phyloP scores from a whole-genome alignment of 2,888 invertebrate genomes.

The Apodemia mormo region DNA sequence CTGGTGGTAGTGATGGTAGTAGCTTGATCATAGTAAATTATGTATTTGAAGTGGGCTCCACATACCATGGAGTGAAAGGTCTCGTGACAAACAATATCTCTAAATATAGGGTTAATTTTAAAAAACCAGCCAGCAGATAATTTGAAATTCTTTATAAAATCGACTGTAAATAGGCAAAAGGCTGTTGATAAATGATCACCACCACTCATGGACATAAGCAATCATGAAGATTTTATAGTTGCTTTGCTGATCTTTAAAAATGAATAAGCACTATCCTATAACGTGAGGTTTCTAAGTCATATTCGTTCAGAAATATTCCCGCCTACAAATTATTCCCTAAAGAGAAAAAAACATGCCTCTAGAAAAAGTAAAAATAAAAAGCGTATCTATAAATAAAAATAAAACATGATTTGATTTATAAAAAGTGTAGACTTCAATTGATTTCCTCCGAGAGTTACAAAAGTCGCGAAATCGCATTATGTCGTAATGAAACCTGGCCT shows the following conservation, averaged over 20 bases:
- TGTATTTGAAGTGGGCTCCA: too few species aligned
- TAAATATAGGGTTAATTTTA: too few species aligned
- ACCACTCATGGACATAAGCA: too few species aligned
- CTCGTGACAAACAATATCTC: too few species aligned
- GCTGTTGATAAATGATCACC: too few species aligned
- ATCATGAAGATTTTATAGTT: too few species aligned
- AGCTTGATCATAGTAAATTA: too few species aligned
- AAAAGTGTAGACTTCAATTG: constrained; percentile 12
- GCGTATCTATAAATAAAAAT: not conserved
- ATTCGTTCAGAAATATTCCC: not conserved
- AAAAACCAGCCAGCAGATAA: too few species aligned
- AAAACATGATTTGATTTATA: constrained; percentile 2
- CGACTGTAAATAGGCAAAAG: too few species aligned
- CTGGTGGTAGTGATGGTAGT: too few species aligned
- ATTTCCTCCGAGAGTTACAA: constrained; percentile 16
- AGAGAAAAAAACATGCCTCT: not conserved
- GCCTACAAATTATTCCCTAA: not conserved
- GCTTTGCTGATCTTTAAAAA: not conserved
- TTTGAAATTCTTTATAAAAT: too few species aligned
- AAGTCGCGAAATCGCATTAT: constrained; percentile 7
- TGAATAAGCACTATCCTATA: not conserved
- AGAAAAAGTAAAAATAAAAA: constrained; percentile 4
- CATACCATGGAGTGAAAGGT: too few species aligned
- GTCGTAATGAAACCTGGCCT: constrained; percentile 9
- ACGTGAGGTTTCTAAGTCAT: not conserved